Base-by-base conservation (phyloP, 2,113 vertebrate genomes). In the Cairina moschata region DNA sequence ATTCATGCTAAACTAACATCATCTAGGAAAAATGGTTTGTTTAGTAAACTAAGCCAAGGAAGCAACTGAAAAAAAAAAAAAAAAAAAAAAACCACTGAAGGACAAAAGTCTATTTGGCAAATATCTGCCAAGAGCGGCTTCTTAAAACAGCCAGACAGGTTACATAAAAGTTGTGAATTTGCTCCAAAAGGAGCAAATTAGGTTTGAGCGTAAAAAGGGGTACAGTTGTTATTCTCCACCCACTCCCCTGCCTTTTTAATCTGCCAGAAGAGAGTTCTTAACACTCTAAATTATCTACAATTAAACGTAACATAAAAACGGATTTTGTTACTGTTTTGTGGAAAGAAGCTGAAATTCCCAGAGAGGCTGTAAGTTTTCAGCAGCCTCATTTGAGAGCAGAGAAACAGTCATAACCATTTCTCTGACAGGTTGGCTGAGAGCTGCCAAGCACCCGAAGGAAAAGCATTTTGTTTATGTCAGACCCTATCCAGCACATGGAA, bases 331-430 rank as follows among this genome's bases (percentile, higher is more conserved):
- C 68, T 80, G 63, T 94, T 82, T 52, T 6, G 2, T 76, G 90
- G 91, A 98, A 97, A 97, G 90, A 97, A 97, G 97, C 67, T 5
- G 76, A 94, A 98, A 98, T 98, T 98, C 97, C 98, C 97, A 83
- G 69, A 96, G 97, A 98, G 96, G 72, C 91, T 97, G 97, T 98
- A 97, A 97, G 96, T 98, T 98, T 98, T 98, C 98, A 98, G 81
- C 97, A 94, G 96, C 93, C 86, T 80, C 71, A 58, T 94, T 66
- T 94, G 91, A 94, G 48, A 91, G 66, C 25, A 20, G 66, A 96
- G 82, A 92, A 97, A 95, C 34, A 98, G 96, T 97, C 97, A 97
- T 91, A 97, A 97, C 88, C 88, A 91, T 96, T 98, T 97, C 93
- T 90, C 83, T 95, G 84, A 97, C 96, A 97, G 92, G 97, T 94